These are phyloP conservation scores for Euplexia lucipara DNA, from an alignment of 2,888 invertebrate species.

Conservation along the genomic window DNA sequence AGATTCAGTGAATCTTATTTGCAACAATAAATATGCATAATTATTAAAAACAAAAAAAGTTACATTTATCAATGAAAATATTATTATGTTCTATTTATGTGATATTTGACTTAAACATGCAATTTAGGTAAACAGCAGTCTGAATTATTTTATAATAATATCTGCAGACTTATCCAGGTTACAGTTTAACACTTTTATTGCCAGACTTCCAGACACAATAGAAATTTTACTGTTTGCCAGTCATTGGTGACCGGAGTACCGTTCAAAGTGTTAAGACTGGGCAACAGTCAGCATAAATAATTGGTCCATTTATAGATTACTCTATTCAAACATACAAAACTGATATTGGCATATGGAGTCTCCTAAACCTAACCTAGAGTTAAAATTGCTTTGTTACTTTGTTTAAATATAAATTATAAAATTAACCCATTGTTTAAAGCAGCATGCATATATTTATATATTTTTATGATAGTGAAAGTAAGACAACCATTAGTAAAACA, in stretches of 20 bases:
- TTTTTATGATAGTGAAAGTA: neutral
- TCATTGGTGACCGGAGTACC: no score
- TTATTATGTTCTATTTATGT: constrained; percentile 25
- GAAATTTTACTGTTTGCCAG: no score
- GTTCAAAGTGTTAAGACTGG: no score
- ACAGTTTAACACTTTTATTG: no score
- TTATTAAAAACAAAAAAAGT: constrained; percentile 31
- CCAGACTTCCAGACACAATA: no score
- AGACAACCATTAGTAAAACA: constrained; percentile 8
- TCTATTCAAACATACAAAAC: neutral
- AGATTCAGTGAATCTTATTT: constrained; percentile 72
- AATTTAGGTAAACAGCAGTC: neutral
- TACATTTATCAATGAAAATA: constrained; percentile 39
- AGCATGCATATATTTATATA: neutral
- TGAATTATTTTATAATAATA: no score
- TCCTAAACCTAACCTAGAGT: no score
- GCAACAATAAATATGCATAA: constrained; percentile 41
- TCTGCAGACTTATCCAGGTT: no score
- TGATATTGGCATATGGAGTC: neutral
- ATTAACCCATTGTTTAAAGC: neutral
- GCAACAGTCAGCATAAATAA: neutral
- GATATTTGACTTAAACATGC: constrained; percentile 27
- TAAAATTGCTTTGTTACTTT: neutral
- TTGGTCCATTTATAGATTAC: neutral
- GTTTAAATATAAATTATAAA: neutral